phyloP scores from a whole-genome alignment of 2,888 invertebrate species.

The Macrophya annulata region DNA sequence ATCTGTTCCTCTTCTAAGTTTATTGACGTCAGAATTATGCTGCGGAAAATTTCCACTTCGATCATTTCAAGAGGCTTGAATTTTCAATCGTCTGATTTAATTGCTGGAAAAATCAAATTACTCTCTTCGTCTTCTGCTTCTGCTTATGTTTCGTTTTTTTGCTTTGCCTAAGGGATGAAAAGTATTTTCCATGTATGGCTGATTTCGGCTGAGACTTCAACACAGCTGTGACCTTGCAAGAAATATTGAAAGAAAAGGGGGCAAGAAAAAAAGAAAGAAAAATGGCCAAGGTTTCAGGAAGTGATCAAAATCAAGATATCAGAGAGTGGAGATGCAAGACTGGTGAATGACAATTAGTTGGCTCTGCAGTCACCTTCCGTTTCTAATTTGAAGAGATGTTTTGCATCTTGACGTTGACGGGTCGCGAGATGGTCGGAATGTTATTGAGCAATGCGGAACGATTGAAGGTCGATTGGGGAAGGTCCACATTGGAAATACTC shows the following conservation, averaged over 20 bases:
- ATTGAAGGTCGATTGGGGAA: conserved; percentile 62
- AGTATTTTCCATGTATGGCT: neutral
- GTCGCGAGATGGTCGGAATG: conserved; percentile 29
- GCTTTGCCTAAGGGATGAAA: no score
- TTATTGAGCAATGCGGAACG: conserved; percentile 32
- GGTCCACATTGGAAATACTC: conserved; percentile 59
- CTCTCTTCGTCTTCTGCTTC: neutral
- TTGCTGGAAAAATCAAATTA: neutral
- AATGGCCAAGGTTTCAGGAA: neutral
- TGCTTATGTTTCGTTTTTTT: neutral
- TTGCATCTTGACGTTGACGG: conserved; percentile 25
- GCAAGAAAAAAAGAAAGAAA: neutral
- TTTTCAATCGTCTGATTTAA: neutral
- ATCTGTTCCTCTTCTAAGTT: neutral
- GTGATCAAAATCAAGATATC: neutral
- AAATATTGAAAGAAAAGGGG: neutral
- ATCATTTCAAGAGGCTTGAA: conserved; percentile 41
- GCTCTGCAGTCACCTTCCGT: neutral
- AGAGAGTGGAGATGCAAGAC: neutral
- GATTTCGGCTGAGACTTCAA: no score
- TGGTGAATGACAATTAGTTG: conserved; percentile 8
- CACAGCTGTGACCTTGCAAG: no score
- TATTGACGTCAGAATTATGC: conserved; percentile 44
- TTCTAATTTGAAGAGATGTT: conserved; percentile 25
- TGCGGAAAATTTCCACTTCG: conserved; percentile 1